Evolutionary conservation across 1,140 invertebrate species (phyloP), one percentile per base, ranked within the genome.

Genomic region (Drosophila takahashii): DNA sequence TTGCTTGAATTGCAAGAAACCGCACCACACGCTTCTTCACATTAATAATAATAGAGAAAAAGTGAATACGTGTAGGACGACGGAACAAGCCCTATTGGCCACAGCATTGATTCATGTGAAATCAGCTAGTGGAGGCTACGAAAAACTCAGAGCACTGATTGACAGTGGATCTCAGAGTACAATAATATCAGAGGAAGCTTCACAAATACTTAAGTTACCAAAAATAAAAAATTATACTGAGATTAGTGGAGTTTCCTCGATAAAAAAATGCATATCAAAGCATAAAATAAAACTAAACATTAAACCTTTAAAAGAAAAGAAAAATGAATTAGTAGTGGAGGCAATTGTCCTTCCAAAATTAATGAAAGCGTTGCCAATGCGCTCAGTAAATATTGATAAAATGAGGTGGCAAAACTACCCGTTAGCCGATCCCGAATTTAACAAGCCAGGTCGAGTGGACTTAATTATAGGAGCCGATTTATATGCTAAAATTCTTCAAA

Each of bases 111-210:
- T 52, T 18, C 4, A 36, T 3, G 50, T 52, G 1, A 52, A 52
- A 22, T 52, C 16, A 8, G 8, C 15, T 0, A 52, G 32, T 18
- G 29, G 32, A 8, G 50, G 50, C 6, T 52, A 8, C 13, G 32
- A 52, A 51, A 34, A 11, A 34, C 15, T 51, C 11, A 51, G 10
- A 13, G 29, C 29, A 2, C 18, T 52, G 15, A 52, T 52, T n/a
- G 50, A 37, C 11, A 52, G 50, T 52, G 50, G 50, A 10, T 52
- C 50, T 11, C 32, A 18, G 18, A 22, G 50, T 7, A 51, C 29
- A 1, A 22, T 52, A 11, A 50, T 50, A 8, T 50, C 48, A 13
- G 48, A 34, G n/a, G 15, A 51, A 34, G 48, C 48, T 51, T 16
- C 29, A 51, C 10, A 51, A 8, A 50, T 34, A 18, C 29, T 18